phyloP scores from a whole-genome alignment of 2,113 vertebrate species.

The Triplophysa siluroides region DNA sequence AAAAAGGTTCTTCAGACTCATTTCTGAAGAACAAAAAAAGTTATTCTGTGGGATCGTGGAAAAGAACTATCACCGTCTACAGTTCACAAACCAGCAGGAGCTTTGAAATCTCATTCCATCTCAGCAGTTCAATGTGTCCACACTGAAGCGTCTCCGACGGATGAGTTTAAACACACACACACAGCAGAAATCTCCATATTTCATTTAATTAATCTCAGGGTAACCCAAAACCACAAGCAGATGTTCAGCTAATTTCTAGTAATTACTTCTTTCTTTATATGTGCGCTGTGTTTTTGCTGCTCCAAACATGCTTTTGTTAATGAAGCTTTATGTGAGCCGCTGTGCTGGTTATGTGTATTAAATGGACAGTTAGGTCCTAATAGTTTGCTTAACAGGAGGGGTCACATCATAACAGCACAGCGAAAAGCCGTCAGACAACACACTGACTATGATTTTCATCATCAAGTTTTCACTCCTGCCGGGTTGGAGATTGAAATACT shows the following conservation, averaged over 20 bases:
- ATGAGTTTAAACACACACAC: slow-evolving; percentile 13
- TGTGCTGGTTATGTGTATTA: slow-evolving; percentile 43
- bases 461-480: slow-evolving; percentile 16
- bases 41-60: no score
- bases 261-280: slow-evolving; percentile 56
- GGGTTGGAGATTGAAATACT: slow-evolving; percentile 4
- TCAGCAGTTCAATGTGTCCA: neutral
- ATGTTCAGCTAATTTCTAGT: slow-evolving; percentile 56
- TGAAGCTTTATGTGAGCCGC: slow-evolving; percentile 30
- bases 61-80: neutral
- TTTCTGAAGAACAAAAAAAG: no score
- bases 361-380: slow-evolving; percentile 44
- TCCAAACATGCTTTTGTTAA: slow-evolving; percentile 34
- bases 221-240: slow-evolving; percentile 51
- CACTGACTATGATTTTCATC: slow-evolving; percentile 7
- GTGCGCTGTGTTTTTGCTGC: slow-evolving; percentile 38
- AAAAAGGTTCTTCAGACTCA: no score
- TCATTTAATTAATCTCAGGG: slow-evolving; percentile 58
- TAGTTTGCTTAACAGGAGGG: slow-evolving; percentile 17
- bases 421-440: slow-evolving; percentile 17
- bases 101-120: slow-evolving; percentile 14
- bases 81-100: slow-evolving; percentile 4
- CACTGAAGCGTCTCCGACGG: neutral
- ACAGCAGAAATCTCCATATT: slow-evolving; percentile 50
- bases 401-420: neutral